Evolutionary conservation across 2,888 invertebrate species (phyloP), one percentile per base, ranked within the genome.

Genomic region (Heliconius cydno): DNA sequence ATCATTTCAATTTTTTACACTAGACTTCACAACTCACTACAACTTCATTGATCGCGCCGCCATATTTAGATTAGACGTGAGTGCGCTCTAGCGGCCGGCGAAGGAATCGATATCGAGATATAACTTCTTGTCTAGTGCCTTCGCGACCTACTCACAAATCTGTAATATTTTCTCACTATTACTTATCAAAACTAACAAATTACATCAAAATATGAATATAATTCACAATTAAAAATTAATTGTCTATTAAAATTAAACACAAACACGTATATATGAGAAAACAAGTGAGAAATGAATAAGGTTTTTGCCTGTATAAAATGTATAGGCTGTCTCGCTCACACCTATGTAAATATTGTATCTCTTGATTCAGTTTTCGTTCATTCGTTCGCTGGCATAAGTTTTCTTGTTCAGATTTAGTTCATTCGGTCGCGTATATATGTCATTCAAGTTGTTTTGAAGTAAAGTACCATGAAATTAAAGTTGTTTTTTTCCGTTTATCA

Each of bases 31-130:
- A 90, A 92, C 91, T 91, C 91, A 90, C 95, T 95, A 96, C 95
- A 92, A 95, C 92, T 96, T 97, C 97, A 97, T 97, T 97, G 97
- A 97, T 97, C 97, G 96, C 91, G 95, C 95, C 95, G 96, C 97
- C 97, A 97, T 97, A 94, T 96, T 96, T 96, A 89, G 85, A 86
- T 85, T 86, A 88, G 88, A 95, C 94, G 92, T 93, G 89, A 89
- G 90, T 92, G 95, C 94, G 93, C 93, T 92, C 95, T 93, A 88
- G 90, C 94, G 95, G 91, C 87, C 86, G 87, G 85, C 82, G 86
- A 88, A 88, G 89, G 92, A 93, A 92, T 92, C 92, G 90, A 93
- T 92, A 89, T 86, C 84, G 82, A 84, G 84, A 82, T 81, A 83
- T 81, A 82, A 81, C 79, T 80, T 77, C 66, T 70, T 77, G 78